A percentile compares a stretch with the other conserved stretches of the same genome.
Conservation (phyloP, 2,888 invertebrate species). For the Ophonus ardosiacus region DNA sequence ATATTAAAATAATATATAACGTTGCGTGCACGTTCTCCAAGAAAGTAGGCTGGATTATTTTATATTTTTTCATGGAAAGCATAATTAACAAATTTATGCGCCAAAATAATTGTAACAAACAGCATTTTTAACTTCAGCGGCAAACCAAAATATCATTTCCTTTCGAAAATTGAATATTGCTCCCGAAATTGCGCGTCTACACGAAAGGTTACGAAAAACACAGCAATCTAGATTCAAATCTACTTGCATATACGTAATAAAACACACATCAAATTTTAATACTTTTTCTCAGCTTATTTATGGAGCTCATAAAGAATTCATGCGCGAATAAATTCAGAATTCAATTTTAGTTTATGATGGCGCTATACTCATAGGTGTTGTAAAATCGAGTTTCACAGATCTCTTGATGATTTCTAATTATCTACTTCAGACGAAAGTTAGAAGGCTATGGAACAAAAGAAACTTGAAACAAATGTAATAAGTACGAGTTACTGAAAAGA, state of each 20-base stretch:
- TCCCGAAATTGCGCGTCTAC: not conserved
- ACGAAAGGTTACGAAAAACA: not conserved
- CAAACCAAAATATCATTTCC: constrained; percentile 16
- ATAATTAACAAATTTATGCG: constrained; percentile 14
- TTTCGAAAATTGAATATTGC: not conserved
- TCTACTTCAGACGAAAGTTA: constrained; percentile 3
- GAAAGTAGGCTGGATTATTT: not conserved
- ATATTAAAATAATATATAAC: constrained; percentile 27
- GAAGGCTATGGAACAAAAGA: not conserved
- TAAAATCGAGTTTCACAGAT: constrained; percentile 6
- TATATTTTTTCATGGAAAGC: constrained; percentile 1
- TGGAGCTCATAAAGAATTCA: not conserved
- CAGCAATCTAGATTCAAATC: constrained; percentile 21
- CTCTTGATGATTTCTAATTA: constrained; percentile 22
- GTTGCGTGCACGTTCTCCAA: constrained; percentile 4
- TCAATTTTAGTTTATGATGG: constrained; percentile 1
- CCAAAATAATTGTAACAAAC: constrained; percentile 10
- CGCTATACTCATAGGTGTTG: not conserved
- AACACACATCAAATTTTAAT: constrained; percentile 15
- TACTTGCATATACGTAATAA: constrained; percentile 21
- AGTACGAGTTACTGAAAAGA: not conserved
- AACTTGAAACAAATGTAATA: constrained; percentile 25
- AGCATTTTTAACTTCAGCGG: not conserved
- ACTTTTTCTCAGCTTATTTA: constrained; percentile 8
- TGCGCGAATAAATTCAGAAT: constrained; percentile 1